Conservation (phyloP, 2,113 vertebrate species). For the Ginglymostoma cirratum region DNA sequence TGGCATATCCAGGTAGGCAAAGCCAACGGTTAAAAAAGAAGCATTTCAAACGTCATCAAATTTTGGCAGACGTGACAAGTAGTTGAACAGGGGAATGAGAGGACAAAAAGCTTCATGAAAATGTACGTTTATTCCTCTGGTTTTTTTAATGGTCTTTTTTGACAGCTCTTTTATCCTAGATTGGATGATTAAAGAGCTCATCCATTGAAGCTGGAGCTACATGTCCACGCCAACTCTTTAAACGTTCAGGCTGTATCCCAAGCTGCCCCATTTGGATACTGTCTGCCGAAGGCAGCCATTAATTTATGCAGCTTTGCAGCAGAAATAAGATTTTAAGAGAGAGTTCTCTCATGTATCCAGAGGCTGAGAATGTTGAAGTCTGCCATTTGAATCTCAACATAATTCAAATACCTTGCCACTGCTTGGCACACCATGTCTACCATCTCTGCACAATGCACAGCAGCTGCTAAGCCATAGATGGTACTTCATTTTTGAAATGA, state of each 20-base stretch:
- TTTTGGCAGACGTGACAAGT: neutral
- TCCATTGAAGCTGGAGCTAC: neutral
- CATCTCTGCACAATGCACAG: neutral
- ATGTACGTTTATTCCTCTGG: no score
- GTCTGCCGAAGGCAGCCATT: neutral
- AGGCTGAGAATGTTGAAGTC: neutral
- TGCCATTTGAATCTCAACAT: neutral
- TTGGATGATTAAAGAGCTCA: slow-evolving; percentile 14
- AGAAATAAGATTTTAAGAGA: slow-evolving; percentile 5
- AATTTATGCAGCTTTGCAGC: neutral
- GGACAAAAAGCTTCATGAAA: neutral
- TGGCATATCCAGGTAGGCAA: neutral
- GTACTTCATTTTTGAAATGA: neutral
- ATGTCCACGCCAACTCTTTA: neutral
- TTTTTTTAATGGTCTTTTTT: neutral
- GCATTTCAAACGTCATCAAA: neutral
- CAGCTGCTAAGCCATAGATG: neutral
- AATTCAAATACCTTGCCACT: neutral
- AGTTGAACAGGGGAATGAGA: neutral
- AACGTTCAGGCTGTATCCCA: neutral
- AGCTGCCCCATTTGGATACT: neutral
- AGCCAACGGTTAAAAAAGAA: neutral
- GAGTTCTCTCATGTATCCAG: no score
- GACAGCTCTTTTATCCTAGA: slow-evolving; percentile 28
- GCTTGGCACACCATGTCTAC: neutral